phyloP scores from a whole-genome alignment of 2,797 vertebrate species.

The Myiotriccus ornatus region DNA sequence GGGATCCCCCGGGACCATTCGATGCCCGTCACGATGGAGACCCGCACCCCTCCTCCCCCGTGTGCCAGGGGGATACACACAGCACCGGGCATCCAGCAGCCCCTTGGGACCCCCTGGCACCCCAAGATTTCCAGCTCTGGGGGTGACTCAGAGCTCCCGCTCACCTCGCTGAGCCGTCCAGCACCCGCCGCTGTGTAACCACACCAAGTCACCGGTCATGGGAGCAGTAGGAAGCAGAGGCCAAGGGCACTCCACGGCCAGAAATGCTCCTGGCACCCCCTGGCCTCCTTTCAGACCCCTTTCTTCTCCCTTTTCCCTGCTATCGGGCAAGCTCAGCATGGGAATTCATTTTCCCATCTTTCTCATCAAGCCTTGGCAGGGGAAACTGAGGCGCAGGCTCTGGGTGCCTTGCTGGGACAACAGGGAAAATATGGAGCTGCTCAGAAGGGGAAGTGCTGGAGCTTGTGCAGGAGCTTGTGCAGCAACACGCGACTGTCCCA shows the following conservation, averaged over 20 bases:
- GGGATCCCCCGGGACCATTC: not conserved
- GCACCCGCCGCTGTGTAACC: not conserved
- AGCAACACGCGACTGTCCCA: not conserved
- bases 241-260: not conserved
- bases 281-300: not conserved
- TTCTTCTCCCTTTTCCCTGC: not conserved
- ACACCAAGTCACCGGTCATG: not conserved
- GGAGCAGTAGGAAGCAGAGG: not conserved
- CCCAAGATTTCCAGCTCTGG: not conserved
- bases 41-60: not conserved
- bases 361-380: not conserved
- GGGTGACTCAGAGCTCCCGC: not conserved
- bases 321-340: rapidly evolving
- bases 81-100: rapidly evolving
- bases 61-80: rapidly evolving
- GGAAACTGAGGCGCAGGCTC: not conserved
- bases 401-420: not conserved
- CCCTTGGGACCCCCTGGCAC: not conserved
- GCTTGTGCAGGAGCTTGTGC: not conserved
- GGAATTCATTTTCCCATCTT: not conserved
- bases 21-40: not conserved
- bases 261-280: rapidly evolving
- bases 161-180: not conserved
- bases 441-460: constrained; percentile 2
- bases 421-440: not conserved